Evolutionary conservation across 2,888 invertebrate genomes (phyloP), one percentile per base, ranked within the genome.

Genomic region (Amorpha juglandis): DNA sequence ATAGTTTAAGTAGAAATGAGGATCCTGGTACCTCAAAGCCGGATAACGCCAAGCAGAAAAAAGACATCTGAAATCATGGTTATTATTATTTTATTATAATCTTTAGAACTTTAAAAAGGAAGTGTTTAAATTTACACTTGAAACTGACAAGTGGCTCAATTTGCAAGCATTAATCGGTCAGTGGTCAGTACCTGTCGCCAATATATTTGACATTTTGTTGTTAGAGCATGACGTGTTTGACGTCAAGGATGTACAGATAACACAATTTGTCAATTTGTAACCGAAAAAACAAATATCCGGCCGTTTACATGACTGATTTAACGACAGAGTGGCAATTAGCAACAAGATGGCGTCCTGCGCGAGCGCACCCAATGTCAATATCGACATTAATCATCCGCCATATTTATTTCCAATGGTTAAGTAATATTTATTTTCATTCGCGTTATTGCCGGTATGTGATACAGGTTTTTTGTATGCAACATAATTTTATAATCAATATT

Each of bases 321-420:
- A 88, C 87, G 88, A 89, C 89, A 88, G 82, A 81, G 81, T 78
- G 82, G 83, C 83, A 90, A 91, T 90, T 90, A 89, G 84, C 83
- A 74, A 79, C 91, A 92, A 92, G 84, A 92, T 92, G 92, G 92
- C 92, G 77, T 86, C 80, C 74, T 71, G 84, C 85, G 86, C 84
- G 82, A 82, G 87, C 89, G 87, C 87, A 79, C 69, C 77, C 86
- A 87, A 83, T 89, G 90, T 89, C 90, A 90, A 89, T 89, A 89
- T 72, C 84, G 85, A 80, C 79, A 84, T 90, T 86, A 86, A 89
- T 92, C 90, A 92, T 86, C 84, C 87, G 90, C 90, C 89, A 91
- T 90, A 83, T 90, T 91, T 87, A 87, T 90, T 89, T 84, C 82
- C 79, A 84, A 82, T 82, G 80, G 74, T 83, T 79, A 80, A 80